A percentile compares a stretch with the other conserved stretches of the same genome.
Conservation (phyloP, 2,888 invertebrate species). For the Athalia cordata region DNA sequence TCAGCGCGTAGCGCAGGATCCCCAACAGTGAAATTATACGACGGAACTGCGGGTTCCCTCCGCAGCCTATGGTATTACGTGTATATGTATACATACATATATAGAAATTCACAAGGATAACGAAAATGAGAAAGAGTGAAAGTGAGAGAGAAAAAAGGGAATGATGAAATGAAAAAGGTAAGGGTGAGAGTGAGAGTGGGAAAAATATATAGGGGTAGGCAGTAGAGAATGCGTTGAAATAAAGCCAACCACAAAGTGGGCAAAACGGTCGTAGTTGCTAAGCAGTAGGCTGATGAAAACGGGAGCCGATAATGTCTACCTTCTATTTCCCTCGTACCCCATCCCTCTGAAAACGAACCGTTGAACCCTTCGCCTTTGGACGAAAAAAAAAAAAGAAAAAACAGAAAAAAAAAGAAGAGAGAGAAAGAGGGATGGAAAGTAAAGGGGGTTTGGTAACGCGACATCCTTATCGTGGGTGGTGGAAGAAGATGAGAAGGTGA, state of each 20-base stretch:
- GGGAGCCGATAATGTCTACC: conserved; percentile 17
- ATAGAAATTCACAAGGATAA: too few species aligned
- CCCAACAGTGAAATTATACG: conserved; percentile 7
- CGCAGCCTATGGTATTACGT: too few species aligned
- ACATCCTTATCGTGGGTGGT: conserved; percentile 23
- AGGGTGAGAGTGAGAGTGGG: not conserved
- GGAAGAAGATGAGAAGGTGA: too few species aligned
- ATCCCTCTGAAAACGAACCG: not conserved
- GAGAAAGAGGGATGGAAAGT: not conserved
- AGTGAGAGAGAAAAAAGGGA: too few species aligned
- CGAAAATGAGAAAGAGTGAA: too few species aligned
- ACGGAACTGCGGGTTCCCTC: not conserved
- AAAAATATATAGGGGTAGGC: not conserved
- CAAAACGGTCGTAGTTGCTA: not conserved
- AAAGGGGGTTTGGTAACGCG: not conserved
- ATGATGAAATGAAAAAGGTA: not conserved
- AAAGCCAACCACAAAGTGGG: not conserved
- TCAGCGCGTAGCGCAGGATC: not conserved
- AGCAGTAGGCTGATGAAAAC: conserved; percentile 17
- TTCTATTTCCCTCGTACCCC: too few species aligned
- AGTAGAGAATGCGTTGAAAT: not conserved
- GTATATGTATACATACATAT: too few species aligned
- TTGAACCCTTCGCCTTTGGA: not conserved
- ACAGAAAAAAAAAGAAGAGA: not conserved
- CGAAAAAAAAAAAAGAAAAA: not conserved